Base-by-base conservation (phyloP, 2,888 invertebrate species). In the Eupithecia tripunctaria region DNA sequence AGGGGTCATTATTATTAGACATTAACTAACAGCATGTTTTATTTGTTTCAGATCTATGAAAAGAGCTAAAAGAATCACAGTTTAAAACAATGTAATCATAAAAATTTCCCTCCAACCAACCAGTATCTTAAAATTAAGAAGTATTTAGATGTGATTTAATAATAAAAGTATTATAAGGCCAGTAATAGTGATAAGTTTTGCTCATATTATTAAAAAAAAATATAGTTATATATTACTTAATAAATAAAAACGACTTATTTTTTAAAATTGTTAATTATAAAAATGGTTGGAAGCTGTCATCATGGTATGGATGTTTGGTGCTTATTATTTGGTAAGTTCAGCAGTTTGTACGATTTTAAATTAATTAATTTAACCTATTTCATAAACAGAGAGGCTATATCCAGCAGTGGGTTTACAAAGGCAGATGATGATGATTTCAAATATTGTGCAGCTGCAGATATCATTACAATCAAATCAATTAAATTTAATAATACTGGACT, bases 101-200 rank as follows among this genome's bases (percentile, higher is more conserved):
- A 70, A 69, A 56, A 43, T 65, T 32, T 66, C 70, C 68, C 68
- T 68, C 56, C 70, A 75, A 72, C 67, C 32, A 73, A 74, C 78
- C 78, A 77, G 78, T 78, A 78, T 63, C 32, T 70, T 70, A 1
- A 63, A n/a, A 21, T 51, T 21, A 51, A 51, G 2, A 47, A 21
- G 43, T 21, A 43, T 59, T 27, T 56, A 14, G 3, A 72, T 70
- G 67, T 73, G 75, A 72, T 62, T 73, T 67, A 29, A 7, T 4
- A 29, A 2, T 70, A 80, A 79, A 75, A 80, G 79, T 83, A 76
- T 78, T 73, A 71, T 76, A 70, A 73, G 72, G 77, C 77, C 77
- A 73, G 77, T 79, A 64, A 51, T 38, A 67, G 62, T 64, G 66
- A 71, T 74, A 43, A 47, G 63, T 27, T 68, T 56, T 56, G 56